Percentiles rank a stretch among this genome's conserved stretches.
Conservation (phyloP, 1,140 invertebrate species). For the Venturia canescens region DNA sequence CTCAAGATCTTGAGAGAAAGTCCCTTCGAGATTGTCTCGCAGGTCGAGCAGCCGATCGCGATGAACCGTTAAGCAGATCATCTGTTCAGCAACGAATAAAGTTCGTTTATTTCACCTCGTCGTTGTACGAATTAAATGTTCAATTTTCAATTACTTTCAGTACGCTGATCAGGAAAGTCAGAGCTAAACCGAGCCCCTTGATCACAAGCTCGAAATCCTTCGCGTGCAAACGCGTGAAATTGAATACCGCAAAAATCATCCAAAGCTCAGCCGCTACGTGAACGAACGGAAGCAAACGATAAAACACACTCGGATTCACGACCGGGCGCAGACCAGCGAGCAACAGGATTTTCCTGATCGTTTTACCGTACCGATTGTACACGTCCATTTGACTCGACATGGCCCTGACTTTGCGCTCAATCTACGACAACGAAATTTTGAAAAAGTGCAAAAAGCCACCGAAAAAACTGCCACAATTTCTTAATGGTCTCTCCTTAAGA, state of each 20-base stretch:
- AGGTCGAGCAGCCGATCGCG: slow-evolving; percentile 20
- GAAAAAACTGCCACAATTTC: too few species aligned
- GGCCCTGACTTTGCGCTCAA: neutral
- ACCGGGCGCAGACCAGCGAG: neutral
- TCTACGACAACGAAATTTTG: too few species aligned
- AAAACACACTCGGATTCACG: neutral
- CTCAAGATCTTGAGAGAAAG: slow-evolving; percentile 8
- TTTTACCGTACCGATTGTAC: neutral
- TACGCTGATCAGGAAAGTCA: neutral
- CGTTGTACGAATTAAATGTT: too few species aligned
- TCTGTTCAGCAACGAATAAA: neutral
- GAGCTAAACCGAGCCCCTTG: neutral
- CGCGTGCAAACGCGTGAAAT: neutral
- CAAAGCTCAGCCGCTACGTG: neutral
- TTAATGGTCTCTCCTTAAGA: too few species aligned
- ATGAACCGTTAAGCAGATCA: slow-evolving; percentile 20
- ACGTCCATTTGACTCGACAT: neutral
- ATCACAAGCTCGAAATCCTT: neutral
- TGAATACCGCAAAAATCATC: neutral
- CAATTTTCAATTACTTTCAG: neutral
- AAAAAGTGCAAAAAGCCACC: too few species aligned
- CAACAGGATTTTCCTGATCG: neutral
- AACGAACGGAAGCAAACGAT: neutral
- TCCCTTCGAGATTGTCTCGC: neutral
- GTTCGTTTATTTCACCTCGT: neutral